Percentiles rank a stretch among this genome's conserved stretches.
These are phyloP conservation scores for Nesogale talazaci DNA, from an alignment of 2,113 vertebrate species.

Conservation along the genomic window DNA sequence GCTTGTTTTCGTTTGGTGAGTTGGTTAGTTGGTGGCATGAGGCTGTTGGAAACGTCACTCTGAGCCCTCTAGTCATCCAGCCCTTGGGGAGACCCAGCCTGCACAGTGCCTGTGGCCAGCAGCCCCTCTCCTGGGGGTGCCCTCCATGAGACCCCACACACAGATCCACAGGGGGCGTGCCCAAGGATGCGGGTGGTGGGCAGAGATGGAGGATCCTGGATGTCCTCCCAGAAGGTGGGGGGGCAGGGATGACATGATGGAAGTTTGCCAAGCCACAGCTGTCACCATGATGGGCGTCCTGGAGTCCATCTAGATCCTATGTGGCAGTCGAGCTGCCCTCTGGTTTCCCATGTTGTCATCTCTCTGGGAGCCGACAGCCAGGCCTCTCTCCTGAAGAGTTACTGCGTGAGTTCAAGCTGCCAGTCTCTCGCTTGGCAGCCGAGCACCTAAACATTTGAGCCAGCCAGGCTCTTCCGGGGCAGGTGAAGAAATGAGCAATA, in stretches of 20 bases:
- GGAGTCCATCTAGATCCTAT: background rate
- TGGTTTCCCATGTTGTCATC: background rate
- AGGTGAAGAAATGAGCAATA: background rate
- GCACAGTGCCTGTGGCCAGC: background rate
- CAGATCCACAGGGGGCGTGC: no score
- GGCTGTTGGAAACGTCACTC: accelerated
- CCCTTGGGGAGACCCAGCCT: background rate
- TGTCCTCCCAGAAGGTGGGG: no score
- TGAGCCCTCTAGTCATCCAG: background rate
- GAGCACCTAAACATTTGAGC: background rate
- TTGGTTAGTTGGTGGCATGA: accelerated
- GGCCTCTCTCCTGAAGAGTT: background rate
- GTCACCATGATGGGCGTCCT: no score
- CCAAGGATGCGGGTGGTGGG: no score
- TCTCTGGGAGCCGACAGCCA: background rate
- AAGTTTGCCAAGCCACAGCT: no score
- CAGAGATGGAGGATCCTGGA: no score
- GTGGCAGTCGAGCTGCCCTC: background rate
- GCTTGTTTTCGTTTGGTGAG: background rate
- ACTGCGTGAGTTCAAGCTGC: background rate
- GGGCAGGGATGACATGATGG: no score
- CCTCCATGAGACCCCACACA: background rate
- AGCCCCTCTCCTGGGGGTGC: background rate
- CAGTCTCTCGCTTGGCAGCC: background rate
- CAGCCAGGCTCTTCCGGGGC: no score